Evolutionary conservation across 2,113 vertebrate species (phyloP).

Genomic region (Misgurnus mizolepis): DNA sequence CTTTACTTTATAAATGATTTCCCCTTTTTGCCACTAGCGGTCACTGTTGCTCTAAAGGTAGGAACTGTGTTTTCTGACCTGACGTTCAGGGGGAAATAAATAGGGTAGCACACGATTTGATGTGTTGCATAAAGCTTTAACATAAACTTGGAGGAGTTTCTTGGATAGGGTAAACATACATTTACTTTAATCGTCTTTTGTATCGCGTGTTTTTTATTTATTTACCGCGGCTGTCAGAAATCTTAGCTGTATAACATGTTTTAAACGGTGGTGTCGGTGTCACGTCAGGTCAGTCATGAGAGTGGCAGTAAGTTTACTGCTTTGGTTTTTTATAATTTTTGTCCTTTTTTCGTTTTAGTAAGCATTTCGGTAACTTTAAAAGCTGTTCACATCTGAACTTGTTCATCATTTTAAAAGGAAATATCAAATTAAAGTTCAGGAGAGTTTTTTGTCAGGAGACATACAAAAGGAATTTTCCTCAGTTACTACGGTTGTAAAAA

Average conservation of each 20-base stretch:
- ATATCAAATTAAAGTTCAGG: too few species aligned
- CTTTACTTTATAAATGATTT: neutral
- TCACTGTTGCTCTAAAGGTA: neutral
- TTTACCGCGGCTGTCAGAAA: neutral
- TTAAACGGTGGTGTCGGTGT: neutral
- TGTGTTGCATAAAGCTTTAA: neutral
- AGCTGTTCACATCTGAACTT: too few species aligned
- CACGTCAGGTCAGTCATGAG: neutral
- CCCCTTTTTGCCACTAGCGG: conserved; percentile 1
- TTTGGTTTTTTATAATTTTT: neutral
- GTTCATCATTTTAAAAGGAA: too few species aligned
- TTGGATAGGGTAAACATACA: neutral
- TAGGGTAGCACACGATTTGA: conserved; percentile 10
- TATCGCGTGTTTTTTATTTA: neutral
- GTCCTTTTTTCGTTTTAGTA: too few species aligned
- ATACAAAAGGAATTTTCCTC: too few species aligned
- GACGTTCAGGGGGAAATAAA: conserved; percentile 34
- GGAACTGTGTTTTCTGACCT: conserved; percentile 11
- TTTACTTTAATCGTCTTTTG: neutral
- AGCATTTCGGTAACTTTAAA: too few species aligned
- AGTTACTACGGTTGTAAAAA: too few species aligned
- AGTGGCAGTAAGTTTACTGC: neutral
- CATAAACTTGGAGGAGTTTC: neutral
- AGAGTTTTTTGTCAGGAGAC: too few species aligned
- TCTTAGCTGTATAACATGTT: neutral